phyloP scores from a whole-genome alignment of 2,797 vertebrate species.

The Buceros bicornis region DNA sequence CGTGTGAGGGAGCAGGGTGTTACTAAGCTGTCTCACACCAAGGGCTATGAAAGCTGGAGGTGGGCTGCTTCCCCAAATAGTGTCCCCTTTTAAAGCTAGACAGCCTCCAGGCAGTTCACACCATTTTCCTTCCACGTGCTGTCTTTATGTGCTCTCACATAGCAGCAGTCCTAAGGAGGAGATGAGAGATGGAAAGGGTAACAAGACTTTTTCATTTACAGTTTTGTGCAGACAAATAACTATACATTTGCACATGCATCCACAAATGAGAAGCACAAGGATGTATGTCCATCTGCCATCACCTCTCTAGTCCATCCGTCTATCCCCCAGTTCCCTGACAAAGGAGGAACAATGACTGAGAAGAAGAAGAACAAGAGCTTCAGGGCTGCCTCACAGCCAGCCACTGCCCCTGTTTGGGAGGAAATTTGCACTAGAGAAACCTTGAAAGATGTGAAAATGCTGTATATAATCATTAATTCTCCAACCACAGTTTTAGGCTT shows the following conservation, averaged over 20 bases:
- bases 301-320: neutral
- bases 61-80: neutral
- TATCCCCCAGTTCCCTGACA: neutral
- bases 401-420: neutral
- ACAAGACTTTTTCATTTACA: neutral
- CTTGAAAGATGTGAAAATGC: neutral
- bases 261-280: neutral
- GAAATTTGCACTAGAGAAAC: neutral
- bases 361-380: neutral
- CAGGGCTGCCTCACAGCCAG: neutral
- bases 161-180: neutral
- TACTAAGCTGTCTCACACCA: neutral
- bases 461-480: neutral
- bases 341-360: neutral
- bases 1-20: fast-evolving
- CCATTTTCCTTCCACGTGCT: neutral
- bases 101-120: neutral
- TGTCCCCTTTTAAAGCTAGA: neutral
- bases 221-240: neutral
- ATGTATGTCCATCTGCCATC: fast-evolving
- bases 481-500: neutral
- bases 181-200: neutral
- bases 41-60: neutral
- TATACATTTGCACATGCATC: neutral
- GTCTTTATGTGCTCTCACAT: fast-evolving